These are phyloP conservation scores for Pyrocoelia pectoralis DNA, from an alignment of 2,888 invertebrate genomes.

Conservation along the genomic window DNA sequence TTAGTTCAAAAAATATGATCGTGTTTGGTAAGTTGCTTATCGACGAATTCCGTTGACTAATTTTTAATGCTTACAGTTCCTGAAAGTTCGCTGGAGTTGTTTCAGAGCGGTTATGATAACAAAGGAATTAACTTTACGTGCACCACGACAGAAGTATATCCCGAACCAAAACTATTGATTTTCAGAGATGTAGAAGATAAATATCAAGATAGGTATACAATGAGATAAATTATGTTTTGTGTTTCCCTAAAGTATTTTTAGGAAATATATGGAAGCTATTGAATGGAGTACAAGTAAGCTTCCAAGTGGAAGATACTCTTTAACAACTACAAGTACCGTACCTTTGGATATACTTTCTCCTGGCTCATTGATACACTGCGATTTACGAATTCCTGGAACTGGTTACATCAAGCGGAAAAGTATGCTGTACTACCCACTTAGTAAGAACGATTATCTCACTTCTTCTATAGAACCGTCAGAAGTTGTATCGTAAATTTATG, in stretches of 20 bases:
- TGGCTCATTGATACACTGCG: slow-evolving; percentile 56
- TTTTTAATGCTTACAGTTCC: slow-evolving; percentile 51
- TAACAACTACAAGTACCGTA: slow-evolving; percentile 51
- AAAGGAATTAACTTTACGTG: slow-evolving; percentile 61
- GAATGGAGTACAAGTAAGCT: slow-evolving; percentile 55
- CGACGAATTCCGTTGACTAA: not conserved
- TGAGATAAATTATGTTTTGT: not conserved
- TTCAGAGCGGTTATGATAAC: slow-evolving; percentile 45
- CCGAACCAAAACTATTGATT: slow-evolving; percentile 57
- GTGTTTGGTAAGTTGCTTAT: slow-evolving; percentile 67
- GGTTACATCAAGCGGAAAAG: slow-evolving; percentile 57
- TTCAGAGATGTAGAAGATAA: slow-evolving; percentile 52
- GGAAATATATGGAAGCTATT: slow-evolving; percentile 47
- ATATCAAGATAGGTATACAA: slow-evolving; percentile 44
- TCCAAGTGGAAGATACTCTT: slow-evolving; percentile 50
- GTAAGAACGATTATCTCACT: slow-evolving; percentile 36
- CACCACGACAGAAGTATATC: slow-evolving; percentile 57
- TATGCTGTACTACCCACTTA: slow-evolving; percentile 55
- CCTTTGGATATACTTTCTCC: slow-evolving; percentile 46
- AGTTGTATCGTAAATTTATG: too few species aligned
- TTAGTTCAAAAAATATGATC: slow-evolving; percentile 69
- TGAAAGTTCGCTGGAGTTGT: slow-evolving; percentile 50
- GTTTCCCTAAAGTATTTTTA: slow-evolving; percentile 9
- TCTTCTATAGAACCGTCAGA: too few species aligned
- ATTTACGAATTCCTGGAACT: slow-evolving; percentile 57